These are phyloP conservation scores for Pterobdella sp. DNA, from an alignment of 2,888 invertebrate species.

Conservation along the genomic window DNA sequence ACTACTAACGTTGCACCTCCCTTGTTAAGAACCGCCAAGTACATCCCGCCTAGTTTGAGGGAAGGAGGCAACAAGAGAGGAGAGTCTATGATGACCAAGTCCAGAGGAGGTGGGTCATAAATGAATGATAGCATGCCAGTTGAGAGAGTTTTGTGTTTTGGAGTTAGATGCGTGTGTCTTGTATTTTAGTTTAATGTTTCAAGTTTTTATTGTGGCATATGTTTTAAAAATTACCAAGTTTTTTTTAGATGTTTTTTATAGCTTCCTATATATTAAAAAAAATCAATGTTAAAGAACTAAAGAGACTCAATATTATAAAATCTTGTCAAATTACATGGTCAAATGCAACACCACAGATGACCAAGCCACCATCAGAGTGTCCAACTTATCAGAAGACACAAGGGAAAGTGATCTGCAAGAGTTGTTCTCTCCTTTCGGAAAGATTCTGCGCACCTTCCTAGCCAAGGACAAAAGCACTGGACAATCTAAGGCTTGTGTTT, in stretches of 20 bases:
- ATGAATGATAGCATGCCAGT: constrained; percentile 30
- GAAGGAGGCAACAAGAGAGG: constrained; percentile 66
- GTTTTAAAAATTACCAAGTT: background rate
- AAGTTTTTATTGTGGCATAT: background rate
- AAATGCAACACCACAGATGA: constrained; percentile 46
- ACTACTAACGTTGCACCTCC: constrained; percentile 19
- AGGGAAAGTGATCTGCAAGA: constrained; percentile 86
- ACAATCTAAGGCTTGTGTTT: constrained; percentile 52
- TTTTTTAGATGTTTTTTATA: background rate
- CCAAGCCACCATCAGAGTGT: constrained; percentile 81
- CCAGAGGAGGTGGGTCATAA: constrained; percentile 42
- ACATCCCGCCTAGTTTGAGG: constrained; percentile 76
- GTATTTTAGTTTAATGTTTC: background rate
- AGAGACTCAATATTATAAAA: background rate
- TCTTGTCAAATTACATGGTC: too few relatives aligned
- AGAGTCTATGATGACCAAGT: constrained; percentile 59
- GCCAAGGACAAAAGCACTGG: constrained; percentile 72
- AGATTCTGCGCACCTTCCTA: constrained; percentile 82
- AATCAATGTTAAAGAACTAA: background rate
- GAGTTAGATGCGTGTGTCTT: background rate
- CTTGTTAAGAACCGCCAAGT: constrained; percentile 50
- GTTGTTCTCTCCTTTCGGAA: constrained; percentile 85
- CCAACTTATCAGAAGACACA: constrained; percentile 91
- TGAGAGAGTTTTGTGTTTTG: background rate
- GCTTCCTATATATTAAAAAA: background rate